Conservation (phyloP, 2,797 vertebrate genomes). For the Champsocephalus gunnari region DNA sequence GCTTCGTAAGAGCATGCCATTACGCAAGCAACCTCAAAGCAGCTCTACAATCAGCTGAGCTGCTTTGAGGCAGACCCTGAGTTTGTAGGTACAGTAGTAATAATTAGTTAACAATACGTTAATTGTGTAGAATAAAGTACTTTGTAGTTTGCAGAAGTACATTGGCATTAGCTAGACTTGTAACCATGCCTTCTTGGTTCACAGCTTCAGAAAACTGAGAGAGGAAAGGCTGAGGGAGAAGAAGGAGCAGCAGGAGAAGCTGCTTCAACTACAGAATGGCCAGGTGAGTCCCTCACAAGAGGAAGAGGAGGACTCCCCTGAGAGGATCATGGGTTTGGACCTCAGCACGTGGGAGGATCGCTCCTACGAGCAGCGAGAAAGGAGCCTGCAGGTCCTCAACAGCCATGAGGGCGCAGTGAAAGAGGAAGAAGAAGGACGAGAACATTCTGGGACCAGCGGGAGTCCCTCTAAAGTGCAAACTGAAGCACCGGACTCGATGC, state of each 20-base stretch:
- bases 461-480: slow-evolving; percentile 62
- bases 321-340: slow-evolving; percentile 87
- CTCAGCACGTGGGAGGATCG: slow-evolving; percentile 90
- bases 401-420: slow-evolving; percentile 42
- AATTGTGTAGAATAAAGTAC: background rate
- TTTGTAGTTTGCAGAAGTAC: no score
- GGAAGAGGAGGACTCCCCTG: slow-evolving; percentile 62
- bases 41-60: slow-evolving; percentile 74
- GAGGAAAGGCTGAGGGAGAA: slow-evolving; percentile 80
- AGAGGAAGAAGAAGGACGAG: slow-evolving; percentile 41
- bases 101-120: background rate
- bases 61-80: slow-evolving; percentile 13
- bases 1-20: slow-evolving; percentile 50
- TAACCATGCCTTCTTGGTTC: slow-evolving; percentile 47
- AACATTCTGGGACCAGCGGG: slow-evolving; percentile 40
- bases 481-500: slow-evolving; percentile 28
- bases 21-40: slow-evolving; percentile 71
- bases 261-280: slow-evolving; percentile 82
- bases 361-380: slow-evolving; percentile 84
- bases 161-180: background rate
- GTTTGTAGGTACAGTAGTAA: background rate
- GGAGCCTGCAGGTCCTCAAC: slow-evolving; percentile 78
- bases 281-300: slow-evolving; percentile 66
- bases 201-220: slow-evolving; percentile 87
- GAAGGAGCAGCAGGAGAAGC: slow-evolving; percentile 60